phyloP scores from a whole-genome alignment of 2,113 vertebrate genomes.

The Crotalus helleri region DNA sequence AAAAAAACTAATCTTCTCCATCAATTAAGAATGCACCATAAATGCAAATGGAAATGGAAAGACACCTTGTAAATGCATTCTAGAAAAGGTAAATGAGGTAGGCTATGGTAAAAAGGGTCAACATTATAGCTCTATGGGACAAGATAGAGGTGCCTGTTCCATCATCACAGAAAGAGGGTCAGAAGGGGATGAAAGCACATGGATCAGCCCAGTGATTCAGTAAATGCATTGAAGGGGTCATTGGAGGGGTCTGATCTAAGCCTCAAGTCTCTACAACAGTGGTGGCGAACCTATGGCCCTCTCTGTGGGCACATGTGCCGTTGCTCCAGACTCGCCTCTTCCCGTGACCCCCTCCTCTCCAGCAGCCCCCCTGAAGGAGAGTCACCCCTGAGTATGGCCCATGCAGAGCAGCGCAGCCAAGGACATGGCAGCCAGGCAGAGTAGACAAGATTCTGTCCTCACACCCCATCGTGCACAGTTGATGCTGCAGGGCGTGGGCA shows the following conservation, averaged over 20 bases:
- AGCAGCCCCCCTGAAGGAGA: too few species aligned
- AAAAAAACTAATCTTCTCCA: neutral
- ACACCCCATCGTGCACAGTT: too few species aligned
- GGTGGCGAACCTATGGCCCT: too few species aligned
- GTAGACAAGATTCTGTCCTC: too few species aligned
- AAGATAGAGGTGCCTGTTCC: neutral
- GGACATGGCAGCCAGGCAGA: too few species aligned
- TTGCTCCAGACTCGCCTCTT: too few species aligned
- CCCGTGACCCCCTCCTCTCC: too few species aligned
- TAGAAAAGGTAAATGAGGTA: neutral
- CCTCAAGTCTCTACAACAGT: neutral
- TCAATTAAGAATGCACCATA: neutral
- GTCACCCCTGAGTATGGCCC: too few species aligned
- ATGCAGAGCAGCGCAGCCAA: too few species aligned
- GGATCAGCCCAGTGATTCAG: neutral
- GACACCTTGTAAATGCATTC: neutral
- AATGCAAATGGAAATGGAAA: neutral
- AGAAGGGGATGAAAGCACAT: neutral
- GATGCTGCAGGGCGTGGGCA: too few species aligned
- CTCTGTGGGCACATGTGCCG: too few species aligned
- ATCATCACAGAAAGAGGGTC: neutral
- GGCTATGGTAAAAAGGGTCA: neutral
- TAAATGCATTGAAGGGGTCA: neutral
- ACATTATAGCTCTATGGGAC: too few species aligned
- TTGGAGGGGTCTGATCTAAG: neutral